Conservation (phyloP, 2,113 vertebrate genomes). For the Seriola rivoliana region DNA sequence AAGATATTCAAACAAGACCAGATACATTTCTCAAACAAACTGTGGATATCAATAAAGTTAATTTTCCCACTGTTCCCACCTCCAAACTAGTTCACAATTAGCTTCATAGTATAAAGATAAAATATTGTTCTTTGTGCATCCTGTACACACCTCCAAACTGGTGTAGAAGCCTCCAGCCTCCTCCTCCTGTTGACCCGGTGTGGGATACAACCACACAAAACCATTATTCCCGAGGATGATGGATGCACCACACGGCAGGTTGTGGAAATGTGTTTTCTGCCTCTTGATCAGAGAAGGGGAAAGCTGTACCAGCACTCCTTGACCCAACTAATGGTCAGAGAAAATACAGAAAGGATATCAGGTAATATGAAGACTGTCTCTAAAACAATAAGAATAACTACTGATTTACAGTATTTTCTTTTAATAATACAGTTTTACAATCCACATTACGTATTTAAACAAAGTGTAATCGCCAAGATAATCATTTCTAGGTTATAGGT, state of each 20-base stretch:
- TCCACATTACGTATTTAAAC: not conserved
- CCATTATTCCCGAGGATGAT: conserved; percentile 97
- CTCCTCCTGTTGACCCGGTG: conserved; percentile 88
- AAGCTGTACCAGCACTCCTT: conserved; percentile 94
- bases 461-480: not conserved
- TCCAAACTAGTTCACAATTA: not conserved
- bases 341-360: conserved; percentile 4
- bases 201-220: conserved; percentile 96
- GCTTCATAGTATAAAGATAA: not conserved
- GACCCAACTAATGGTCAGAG: conserved; percentile 87
- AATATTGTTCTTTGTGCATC: not conserved
- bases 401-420: not conserved
- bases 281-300: conserved; percentile 95
- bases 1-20: not conserved
- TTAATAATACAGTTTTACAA: not conserved
- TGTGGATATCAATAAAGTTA: not conserved
- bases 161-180: conserved; percentile 92
- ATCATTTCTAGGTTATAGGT: not conserved
- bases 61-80: not conserved
- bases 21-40: not conserved
- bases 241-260: conserved; percentile 93
- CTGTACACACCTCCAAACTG: conserved; percentile 88
- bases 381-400: not conserved
- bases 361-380: not conserved
- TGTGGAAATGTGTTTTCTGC: conserved; percentile 98